These are phyloP conservation scores for Oreochromis mossambicus DNA, from an alignment of 2,797 vertebrate genomes.

Conservation along the genomic window DNA sequence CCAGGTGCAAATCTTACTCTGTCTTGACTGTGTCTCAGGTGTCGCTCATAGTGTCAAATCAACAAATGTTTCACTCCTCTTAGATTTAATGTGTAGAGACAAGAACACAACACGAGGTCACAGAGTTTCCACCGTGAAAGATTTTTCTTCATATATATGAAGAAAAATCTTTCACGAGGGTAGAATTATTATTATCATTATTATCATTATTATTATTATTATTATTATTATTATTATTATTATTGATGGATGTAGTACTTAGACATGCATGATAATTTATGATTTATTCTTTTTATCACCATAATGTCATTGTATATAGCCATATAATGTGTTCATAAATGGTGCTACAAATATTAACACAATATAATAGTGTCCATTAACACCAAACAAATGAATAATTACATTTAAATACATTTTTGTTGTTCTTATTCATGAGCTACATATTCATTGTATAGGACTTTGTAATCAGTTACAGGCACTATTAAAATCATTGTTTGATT, in stretches of 20 bases:
- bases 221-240: neutral
- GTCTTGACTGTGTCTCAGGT: neutral
- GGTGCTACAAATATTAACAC: neutral
- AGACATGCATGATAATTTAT: neutral
- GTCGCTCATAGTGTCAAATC: neutral
- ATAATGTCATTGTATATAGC: neutral
- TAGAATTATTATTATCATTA: too few relatives aligned
- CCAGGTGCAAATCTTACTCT: neutral
- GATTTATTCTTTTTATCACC: neutral
- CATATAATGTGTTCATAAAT: neutral
- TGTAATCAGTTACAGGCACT: neutral
- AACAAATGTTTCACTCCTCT: neutral
- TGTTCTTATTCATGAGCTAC: neutral
- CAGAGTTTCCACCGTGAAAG: neutral
- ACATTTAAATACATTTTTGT: neutral
- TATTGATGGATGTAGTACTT: neutral
- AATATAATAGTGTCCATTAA: neutral
- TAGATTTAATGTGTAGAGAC: neutral
- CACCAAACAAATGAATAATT: neutral
- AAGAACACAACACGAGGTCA: neutral
- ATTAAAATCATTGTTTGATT: neutral
- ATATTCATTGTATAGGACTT: neutral
- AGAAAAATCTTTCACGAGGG: too few relatives aligned
- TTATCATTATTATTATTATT: neutral
- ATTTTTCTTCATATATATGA: too few relatives aligned